A percentile compares a stretch with the other conserved stretches of the same genome.
Conservation (phyloP, 2,113 vertebrate species). For the Epinephelus cyanopodus region DNA sequence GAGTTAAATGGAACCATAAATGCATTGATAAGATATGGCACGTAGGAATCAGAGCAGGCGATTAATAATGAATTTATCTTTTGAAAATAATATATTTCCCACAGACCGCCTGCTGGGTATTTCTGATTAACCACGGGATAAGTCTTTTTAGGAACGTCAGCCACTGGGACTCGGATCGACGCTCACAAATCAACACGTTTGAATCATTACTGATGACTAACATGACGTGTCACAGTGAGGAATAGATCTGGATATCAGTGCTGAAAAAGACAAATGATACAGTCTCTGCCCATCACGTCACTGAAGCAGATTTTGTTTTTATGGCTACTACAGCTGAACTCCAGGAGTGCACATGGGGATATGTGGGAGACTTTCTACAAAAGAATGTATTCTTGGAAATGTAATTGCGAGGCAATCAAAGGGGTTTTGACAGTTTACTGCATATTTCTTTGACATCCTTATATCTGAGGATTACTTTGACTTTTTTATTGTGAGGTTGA, state of each 20-base stretch:
- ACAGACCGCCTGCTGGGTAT: background rate
- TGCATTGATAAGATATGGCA: background rate
- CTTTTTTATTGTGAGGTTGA: conserved; percentile 22
- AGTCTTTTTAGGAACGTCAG: background rate
- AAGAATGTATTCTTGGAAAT: conserved; percentile 16
- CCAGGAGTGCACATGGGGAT: background rate
- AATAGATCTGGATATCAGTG: background rate
- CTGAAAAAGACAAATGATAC: background rate
- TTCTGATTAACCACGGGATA: background rate
- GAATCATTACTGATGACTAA: background rate
- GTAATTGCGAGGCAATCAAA: conserved; percentile 8
- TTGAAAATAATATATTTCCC: background rate
- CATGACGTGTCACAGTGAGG: background rate
- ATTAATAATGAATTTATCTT: background rate
- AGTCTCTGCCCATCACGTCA: background rate
- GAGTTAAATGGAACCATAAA: background rate
- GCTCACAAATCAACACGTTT: background rate
- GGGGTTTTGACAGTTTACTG: background rate
- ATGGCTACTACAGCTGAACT: background rate
- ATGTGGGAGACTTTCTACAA: conserved; percentile 11
- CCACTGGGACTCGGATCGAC: background rate
- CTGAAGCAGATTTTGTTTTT: background rate
- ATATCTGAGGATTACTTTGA: conserved; percentile 22
- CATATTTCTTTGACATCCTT: conserved; percentile 21
- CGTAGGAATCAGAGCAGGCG: background rate